A percentile compares a stretch with the other conserved stretches of the same genome.
phyloP scores from a whole-genome alignment of 2,113 vertebrate genomes.

The Pogona vitticeps region DNA sequence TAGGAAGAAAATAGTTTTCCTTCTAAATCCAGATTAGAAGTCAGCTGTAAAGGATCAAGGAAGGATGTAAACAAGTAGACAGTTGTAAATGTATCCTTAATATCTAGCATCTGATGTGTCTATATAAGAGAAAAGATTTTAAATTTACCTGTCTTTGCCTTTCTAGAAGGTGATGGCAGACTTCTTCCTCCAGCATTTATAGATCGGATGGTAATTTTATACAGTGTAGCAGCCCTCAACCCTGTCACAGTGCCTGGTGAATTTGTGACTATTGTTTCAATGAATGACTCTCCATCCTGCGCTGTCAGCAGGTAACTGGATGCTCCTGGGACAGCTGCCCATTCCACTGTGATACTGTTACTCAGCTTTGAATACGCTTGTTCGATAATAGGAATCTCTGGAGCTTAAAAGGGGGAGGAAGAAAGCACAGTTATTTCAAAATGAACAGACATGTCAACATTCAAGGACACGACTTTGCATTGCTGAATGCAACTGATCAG shows the following conservation, averaged over 20 bases:
- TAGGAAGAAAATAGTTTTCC: neutral
- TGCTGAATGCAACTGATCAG: accelerated
- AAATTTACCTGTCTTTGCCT: conserved; percentile 84
- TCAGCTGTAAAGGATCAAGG: neutral
- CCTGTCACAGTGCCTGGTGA: conserved; percentile 84
- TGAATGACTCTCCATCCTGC: conserved; percentile 72
- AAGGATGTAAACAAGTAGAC: neutral
- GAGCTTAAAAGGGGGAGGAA: conserved; percentile 74
- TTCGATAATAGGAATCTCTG: conserved; percentile 81
- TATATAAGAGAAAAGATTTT: neutral
- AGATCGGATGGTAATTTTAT: conserved; percentile 86
- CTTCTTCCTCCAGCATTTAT: conserved; percentile 84
- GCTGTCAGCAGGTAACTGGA: conserved; percentile 85
- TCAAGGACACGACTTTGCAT: conserved; percentile 8
- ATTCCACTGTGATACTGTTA: conserved; percentile 90
- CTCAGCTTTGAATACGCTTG: conserved; percentile 90
- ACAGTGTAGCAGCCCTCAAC: conserved; percentile 83
- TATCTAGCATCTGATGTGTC: neutral
- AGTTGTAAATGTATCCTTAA: neutral
- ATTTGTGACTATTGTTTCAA: conserved; percentile 75
- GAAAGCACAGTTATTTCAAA: conserved; percentile 19
- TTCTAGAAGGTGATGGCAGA: conserved; percentile 80
- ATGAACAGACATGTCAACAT: neutral
- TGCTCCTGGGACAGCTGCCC: conserved; percentile 81
- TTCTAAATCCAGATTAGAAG: neutral